Evolutionary conservation across 2,888 invertebrate genomes (phyloP), one percentile per base, ranked within the genome.

Genomic region (Formica aserva): DNA sequence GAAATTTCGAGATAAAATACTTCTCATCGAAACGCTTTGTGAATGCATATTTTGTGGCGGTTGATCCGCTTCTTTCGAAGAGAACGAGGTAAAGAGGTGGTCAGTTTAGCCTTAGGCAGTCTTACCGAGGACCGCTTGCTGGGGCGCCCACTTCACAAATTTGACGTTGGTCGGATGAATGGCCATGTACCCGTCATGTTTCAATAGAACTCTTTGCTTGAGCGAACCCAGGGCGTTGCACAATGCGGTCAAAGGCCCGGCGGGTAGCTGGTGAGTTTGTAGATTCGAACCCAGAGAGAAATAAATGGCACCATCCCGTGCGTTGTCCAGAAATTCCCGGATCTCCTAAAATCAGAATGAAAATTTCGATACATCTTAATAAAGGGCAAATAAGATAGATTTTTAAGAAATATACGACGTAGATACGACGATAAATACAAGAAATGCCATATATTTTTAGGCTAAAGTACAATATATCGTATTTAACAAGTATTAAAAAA

Each of bases 271-370:
- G 88, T 93, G 92, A 84, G 92, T 94, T 91, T 94, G 93, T 86
- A 95, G 93, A 89, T 95, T 94, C 76, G 95, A 95, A 48, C 95
- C 95, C 82, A 95, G 91, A 83, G 95, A 95, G 89, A 95, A 94
- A 89, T 94, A 94, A 91, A 95, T 93, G 66, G 92, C 93, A 2
- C 95, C 95, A 52, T 94, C 88, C 48, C 85, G 84, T 66, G 94
- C 92, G 65, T 89, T 92, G 76, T 94, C 94, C 45, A 95, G 88
- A 88, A 94, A 95, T n/a, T 92, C 89, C 74, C 93, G 86, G 41
- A 95, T 90, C 32, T 94, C 94, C 94, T 94, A 86, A 6, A 32
- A 71, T 92, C 85, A 11, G 15, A 45, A 48, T 57, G 32, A 41
- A 38, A 76, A 75, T 75, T 63, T 45, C 18, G 18, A 48, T 13